Base-by-base conservation (phyloP, 2,888 invertebrate species). In the Lasioglossum lativentre region DNA sequence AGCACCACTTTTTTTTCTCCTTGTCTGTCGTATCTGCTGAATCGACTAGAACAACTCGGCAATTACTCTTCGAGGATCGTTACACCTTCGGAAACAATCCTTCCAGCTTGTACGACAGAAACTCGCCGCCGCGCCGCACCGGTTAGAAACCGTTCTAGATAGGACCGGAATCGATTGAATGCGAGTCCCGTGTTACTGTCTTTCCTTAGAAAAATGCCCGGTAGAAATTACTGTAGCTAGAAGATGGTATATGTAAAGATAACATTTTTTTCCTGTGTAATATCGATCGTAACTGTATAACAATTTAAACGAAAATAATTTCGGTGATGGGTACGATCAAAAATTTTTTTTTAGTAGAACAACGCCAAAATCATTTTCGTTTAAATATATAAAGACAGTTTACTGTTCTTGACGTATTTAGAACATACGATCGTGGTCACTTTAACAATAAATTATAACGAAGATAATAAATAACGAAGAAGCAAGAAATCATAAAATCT, bases 61-160 rank as follows among this genome's bases (percentile, higher is more conserved):
- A 94, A 94, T 94, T 94, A 94, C 93, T 94, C 93, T 92, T 91
- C 79, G 88, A 90, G 93, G 93, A 94, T 93, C 92, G 93, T 92
- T 94, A 92, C 93, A 92, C 91, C 90, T 90, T 88, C 91, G 92
- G 91, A 94, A 94, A 93, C 93, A 93, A 93, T 93, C 90, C 92
- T 77, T 82, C 80, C 68, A 68, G 83, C 77, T 86, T 87, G 88
- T 90, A 80, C 80, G 88, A 84, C 84, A 82, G 78, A 34, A 71
- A 66, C 75, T 66, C 78, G 66, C 19, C 52, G 38, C 19, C 68
- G 63, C 30, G 27, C 63, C 5, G 30, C 63, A 2, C 6, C 52
- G 70, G 66, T 68, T 71, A 47, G 63, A 40, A 75, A 40, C 14
- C 74, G 59, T 63, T 23, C 56, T 56, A 74, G 77, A 72, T n/a